Percentiles rank a stretch among this genome's conserved stretches.
phyloP scores from a whole-genome alignment of 2,797 vertebrate species.

The Semotilus atromaculatus region DNA sequence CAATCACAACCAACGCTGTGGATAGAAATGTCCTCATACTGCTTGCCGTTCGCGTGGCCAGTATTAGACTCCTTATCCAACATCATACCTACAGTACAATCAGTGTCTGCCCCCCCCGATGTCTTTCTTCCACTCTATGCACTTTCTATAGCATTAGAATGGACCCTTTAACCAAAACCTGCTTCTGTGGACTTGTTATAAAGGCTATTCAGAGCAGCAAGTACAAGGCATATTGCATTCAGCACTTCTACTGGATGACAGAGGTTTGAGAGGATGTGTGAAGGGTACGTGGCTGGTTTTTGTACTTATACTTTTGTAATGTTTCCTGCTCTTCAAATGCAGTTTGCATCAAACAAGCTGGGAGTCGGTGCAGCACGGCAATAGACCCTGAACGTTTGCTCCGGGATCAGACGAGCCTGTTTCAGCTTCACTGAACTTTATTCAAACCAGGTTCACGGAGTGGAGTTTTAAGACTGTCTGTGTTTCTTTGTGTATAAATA shows the following conservation, averaged over 20 bases:
- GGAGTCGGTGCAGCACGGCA: neutral
- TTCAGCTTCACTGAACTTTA: conserved; percentile 12
- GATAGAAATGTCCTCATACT: conserved; percentile 23
- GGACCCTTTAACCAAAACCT: conserved; percentile 52
- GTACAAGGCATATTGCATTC: conserved; percentile 18
- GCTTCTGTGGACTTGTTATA: conserved; percentile 46
- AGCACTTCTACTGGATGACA: neutral
- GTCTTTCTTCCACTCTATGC: conserved; percentile 46
- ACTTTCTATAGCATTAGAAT: conserved; percentile 55
- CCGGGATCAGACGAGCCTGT: neutral
- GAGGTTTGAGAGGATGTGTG: conserved; percentile 17
- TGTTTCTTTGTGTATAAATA: conserved; percentile 6
- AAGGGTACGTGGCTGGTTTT: neutral
- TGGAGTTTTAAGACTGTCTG: neutral
- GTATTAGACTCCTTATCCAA: conserved; percentile 1
- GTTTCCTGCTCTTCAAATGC: conserved; percentile 30
- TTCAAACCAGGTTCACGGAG: conserved; percentile 1
- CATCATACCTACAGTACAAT: conserved; percentile 27
- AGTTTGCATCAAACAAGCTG: neutral
- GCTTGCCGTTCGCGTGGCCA: conserved; percentile 35
- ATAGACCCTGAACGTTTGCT: conserved; percentile 11
- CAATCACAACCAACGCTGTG: conserved; percentile 18
- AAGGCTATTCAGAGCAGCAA: conserved; percentile 37
- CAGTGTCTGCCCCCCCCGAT: conserved; percentile 7
- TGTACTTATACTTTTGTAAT: conserved; percentile 18